A percentile compares a stretch with the other conserved stretches of the same genome.
Conservation (phyloP, 2,797 vertebrate genomes). For the Microchirus variegatus region DNA sequence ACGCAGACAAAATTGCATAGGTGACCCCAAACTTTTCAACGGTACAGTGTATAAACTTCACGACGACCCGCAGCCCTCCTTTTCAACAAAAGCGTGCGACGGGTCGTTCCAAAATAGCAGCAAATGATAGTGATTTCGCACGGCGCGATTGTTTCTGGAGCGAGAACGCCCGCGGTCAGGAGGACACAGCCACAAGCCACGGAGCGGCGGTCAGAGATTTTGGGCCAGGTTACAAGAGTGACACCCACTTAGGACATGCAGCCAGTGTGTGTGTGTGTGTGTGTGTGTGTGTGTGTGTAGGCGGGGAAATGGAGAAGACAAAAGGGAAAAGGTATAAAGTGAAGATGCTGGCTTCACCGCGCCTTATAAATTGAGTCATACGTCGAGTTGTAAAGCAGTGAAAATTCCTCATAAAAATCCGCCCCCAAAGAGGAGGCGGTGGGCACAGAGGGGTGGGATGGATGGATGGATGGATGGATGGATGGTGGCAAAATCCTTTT, state of each 20-base stretch:
- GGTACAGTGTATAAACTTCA: no score
- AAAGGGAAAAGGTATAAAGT: slow-evolving; percentile 64
- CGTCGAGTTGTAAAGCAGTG: slow-evolving; percentile 74
- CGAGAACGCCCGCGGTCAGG: slow-evolving; percentile 36
- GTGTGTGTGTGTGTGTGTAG: slow-evolving; percentile 32
- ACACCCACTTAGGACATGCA: slow-evolving; percentile 78
- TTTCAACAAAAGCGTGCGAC: slow-evolving; percentile 47
- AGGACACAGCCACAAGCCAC: no score
- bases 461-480: slow-evolving; percentile 57
- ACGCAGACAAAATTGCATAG: no score
- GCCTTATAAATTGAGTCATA: slow-evolving; percentile 76
- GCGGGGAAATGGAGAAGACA: slow-evolving; percentile 58
- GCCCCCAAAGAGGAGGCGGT: slow-evolving; percentile 55
- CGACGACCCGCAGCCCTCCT: slow-evolving; percentile 19
- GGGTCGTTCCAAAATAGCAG: slow-evolving; percentile 47
- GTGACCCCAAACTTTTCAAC: no score
- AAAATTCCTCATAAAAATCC: slow-evolving; percentile 76
- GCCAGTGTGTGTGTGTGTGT: slow-evolving; percentile 46
- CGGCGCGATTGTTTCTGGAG: slow-evolving; percentile 49
- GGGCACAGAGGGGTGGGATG: slow-evolving; percentile 34
- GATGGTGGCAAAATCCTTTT: slow-evolving; percentile 73
- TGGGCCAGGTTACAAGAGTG: slow-evolving; percentile 77
- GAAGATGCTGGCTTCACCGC: slow-evolving; percentile 75
- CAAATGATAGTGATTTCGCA: slow-evolving; percentile 62
- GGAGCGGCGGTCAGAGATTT: slow-evolving; percentile 57